Base-by-base conservation (phyloP, 1,140 invertebrate species). In the Parapsyche elsis region DNA sequence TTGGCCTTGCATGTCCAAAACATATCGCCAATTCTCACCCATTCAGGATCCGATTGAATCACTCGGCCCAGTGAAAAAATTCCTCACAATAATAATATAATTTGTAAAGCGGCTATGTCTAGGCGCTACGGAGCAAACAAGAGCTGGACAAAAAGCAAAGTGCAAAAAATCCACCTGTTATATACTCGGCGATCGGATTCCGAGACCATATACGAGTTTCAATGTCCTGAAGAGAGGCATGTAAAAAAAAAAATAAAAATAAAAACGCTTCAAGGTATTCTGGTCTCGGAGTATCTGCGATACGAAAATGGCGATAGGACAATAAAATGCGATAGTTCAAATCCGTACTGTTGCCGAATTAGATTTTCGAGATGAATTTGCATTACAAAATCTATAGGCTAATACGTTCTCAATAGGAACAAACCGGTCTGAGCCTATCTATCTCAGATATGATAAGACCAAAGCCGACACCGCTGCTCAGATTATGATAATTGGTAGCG, bases 181-280 rank as follows among this genome's bases (percentile, higher is more conserved):
- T 38, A 38, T 57, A 21, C 14, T 57, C 21, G 64, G 64, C 24
- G 64, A 70, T 70, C 71, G 30, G 71, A 73, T 73, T 44, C 71
- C 71, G 38, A 30, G 71, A 16, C 71, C 71, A 14, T 73, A 73
- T 73, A 73, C 71, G 71, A n/a, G 38, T n/a, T 73, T 73, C 23
- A 73, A 73, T 73, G n/a, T 73, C 26, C 38, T 45, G 71, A 44
- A 44, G 38, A 38, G 24, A 44, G 21, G 7, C 30, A 38, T 38
- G 30, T 38, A 4, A 38, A 38, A 38, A 38, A 38, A 38, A 4
- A 38, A 38, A 38, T 38, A 38, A n/a, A 71, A 44, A 73, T 30
- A 73, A 44, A 73, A 73, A 38, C 12, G 12, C 24, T 16, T 73
- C 71, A 44, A 38, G 23, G 71, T 26, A 9, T 44, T 73, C 71